These are phyloP conservation scores for Hypocryptadius cinnamomeus DNA, from an alignment of 2,113 vertebrate genomes.

Conservation along the genomic window DNA sequence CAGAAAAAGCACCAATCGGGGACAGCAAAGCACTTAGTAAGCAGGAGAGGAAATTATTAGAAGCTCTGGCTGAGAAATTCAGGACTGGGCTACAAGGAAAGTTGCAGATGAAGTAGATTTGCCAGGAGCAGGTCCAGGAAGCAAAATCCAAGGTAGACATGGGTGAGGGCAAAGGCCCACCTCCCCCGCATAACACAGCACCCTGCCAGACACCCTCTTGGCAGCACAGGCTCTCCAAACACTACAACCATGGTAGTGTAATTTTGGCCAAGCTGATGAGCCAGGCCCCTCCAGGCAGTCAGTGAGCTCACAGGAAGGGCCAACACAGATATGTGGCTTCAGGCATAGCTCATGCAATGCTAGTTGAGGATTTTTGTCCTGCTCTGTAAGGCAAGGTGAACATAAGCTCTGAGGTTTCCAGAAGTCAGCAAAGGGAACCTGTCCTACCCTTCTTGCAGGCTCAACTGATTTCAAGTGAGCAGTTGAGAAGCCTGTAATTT, in stretches of 20 bases:
- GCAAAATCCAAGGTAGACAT: background rate
- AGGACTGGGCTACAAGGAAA: background rate
- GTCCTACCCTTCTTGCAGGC: background rate
- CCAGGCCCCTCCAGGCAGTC: background rate
- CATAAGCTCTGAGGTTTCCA: background rate
- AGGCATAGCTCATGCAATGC: background rate
- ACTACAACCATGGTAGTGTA: accelerated
- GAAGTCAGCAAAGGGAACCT: background rate
- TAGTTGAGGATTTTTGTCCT: background rate
- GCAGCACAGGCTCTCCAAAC: background rate
- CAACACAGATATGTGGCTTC: background rate
- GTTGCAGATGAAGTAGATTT: background rate
- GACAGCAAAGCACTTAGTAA: background rate
- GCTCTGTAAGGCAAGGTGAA: background rate
- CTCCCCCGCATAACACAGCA: background rate
- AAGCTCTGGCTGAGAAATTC: background rate
- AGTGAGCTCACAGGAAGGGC: background rate
- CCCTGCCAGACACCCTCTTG: background rate
- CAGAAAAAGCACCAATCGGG: background rate
- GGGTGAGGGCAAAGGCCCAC: background rate
- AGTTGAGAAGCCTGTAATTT: constrained; percentile 34
- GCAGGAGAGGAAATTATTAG: background rate
- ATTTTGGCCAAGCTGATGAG: background rate
- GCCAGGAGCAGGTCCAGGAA: background rate
- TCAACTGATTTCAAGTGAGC: background rate